Base-by-base conservation (phyloP, 2,888 invertebrate species). In the Aphidoletes aphidimyza region DNA sequence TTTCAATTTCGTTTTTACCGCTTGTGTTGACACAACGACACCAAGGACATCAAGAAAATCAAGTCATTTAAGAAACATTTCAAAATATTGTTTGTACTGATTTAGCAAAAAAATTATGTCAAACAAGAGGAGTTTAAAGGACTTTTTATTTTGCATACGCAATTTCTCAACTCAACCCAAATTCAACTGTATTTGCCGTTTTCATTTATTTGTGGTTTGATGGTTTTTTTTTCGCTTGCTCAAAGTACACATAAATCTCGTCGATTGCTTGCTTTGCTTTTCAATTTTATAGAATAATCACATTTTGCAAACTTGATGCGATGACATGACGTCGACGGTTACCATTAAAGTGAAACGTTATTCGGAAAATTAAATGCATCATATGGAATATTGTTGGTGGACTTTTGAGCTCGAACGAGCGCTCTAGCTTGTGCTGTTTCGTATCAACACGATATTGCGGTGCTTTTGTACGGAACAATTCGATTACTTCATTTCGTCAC, bases 211-310 rank as follows among this genome's bases (percentile, higher is more conserved):
- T n/a, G n/a, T n/a, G n/a, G n/a, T n/a, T 54, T 11, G 11, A 54
- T 54, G n/a, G n/a, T 54, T 54, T 22, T 54, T 54, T 22, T 14
- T 22, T 54, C 22, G 22, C 54, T 54, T 54, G 54, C 22, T n/a
- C 54, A 54, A 54, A 22, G 54, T 54, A 54, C 2, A 54, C 54
- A 54, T 54, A 54, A 54, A 54, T 69, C 69, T 69, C 2, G 69
- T 69, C 30, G 11, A 69, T 69, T 69, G 69, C 69, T 69, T 69
- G 69, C 69, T 69, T 54, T 69, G 34, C 69, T 69, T 69, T 34
- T 14, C 69, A 69, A 69, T 69, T 34, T 26, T 30, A 69, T 34
- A 34, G 34, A 69, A 69, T 30, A 69, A 30, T 69, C 69, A 69
- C 69, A 69, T 11, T 69, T 69, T 19, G 69, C 69, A 69, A 69